Conservation (phyloP, 64 coral and sea anemone species). For the Catalaphyllia jardinei region DNA sequence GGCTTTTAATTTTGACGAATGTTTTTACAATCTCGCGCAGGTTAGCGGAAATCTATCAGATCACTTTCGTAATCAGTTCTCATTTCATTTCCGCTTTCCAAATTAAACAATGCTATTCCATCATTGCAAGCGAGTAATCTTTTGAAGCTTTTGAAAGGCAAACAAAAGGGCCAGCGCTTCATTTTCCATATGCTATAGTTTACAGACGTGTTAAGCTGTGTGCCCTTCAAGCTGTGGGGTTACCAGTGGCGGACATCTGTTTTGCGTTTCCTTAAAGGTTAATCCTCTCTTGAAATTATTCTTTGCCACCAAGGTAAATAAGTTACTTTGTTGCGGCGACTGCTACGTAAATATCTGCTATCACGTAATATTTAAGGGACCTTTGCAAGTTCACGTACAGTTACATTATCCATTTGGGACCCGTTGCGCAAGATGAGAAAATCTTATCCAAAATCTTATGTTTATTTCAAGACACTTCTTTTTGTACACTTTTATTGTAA, state of each 20-base stretch:
- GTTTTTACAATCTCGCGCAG: not conserved
- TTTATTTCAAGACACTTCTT: too few species aligned
- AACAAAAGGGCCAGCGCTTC: too few species aligned
- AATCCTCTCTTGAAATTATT: not conserved
- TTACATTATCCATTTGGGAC: too few species aligned
- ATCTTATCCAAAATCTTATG: too few species aligned
- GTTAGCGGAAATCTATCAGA: not conserved
- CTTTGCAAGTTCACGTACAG: too few species aligned
- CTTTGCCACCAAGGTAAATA: not conserved
- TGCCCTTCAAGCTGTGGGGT: not conserved
- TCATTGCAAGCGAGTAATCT: too few species aligned
- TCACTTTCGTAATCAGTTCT: not conserved
- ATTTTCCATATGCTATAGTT: not conserved
- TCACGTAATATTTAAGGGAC: not conserved
- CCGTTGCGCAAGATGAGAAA: too few species aligned
- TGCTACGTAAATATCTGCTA: not conserved
- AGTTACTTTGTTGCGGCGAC: not conserved
- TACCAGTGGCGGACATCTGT: not conserved
- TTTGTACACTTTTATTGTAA: too few species aligned
- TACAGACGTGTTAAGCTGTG: not conserved
- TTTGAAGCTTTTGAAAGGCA: too few species aligned
- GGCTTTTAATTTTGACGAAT: not conserved
- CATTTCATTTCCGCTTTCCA: too few species aligned
- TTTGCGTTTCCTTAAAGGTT: not conserved
- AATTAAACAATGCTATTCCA: too few species aligned